Evolutionary conservation across 2,797 vertebrate genomes (phyloP), one percentile per base, ranked within the genome.

Genomic region (Enteromius treurensis): DNA sequence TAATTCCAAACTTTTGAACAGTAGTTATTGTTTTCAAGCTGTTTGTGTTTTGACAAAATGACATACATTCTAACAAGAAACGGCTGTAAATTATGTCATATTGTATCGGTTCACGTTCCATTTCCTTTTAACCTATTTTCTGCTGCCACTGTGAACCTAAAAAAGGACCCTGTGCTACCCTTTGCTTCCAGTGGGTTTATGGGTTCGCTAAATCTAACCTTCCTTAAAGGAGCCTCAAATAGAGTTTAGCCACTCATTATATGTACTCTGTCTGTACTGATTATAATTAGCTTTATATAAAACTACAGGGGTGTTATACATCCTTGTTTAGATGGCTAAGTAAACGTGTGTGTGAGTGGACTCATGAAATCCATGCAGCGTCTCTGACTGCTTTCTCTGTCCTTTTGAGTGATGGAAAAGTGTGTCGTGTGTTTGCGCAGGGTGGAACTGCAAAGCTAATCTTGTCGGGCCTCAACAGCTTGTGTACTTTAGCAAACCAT

Each of bases 351-450:
- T 70, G 40, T 42, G 60, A 32, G 60, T 17, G 26, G 5, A 32
- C 1, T 6, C 26, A 17, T 32, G 42, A 42, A 51, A 78, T 65
- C 47, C 37, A 47, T 80, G 23, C 19, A 32, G 11, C 37, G 23
- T 74, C 55, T 71, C 78, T 87, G 83, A 84, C 86, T 88, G 85
- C 79, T 79, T 83, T 83, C 69, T 73, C 80, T 85, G 83, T 85
- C 13, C 67, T 85, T 71, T 40, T 62, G 64, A 81, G 69, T 70
- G 73, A 70, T 70, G 82, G 84, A 83, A 88, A 86, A 78, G 77
- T 60, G 65, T 71, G 67, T 79, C 2, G 51, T 55, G 73, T 87
- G 83, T 86, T 85, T 88, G 75, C 40, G 7, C 65, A 86, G 40
- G 81, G 85, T 83, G 85, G 79, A 82, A 87, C 60, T 82, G 78